phyloP scores from a whole-genome alignment of 2,888 invertebrate species.

The Anagyrus pseudococci region DNA sequence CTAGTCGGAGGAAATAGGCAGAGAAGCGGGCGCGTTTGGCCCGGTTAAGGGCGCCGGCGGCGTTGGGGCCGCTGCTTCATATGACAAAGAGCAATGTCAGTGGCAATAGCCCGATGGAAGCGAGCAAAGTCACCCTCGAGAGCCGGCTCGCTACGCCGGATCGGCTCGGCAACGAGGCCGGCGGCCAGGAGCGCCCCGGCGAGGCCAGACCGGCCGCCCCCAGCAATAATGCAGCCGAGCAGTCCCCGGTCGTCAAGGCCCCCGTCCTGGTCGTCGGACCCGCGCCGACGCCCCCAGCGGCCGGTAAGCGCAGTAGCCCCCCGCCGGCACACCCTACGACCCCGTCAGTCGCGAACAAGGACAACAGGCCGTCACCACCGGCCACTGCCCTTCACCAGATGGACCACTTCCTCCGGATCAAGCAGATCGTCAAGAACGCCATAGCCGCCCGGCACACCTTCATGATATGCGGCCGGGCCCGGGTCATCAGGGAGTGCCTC shows the following conservation, averaged over 20 bases:
- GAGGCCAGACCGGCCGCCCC: no score
- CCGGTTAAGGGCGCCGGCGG: no score
- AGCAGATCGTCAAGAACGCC: slow-evolving; percentile 54
- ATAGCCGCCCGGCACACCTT: slow-evolving; percentile 53
- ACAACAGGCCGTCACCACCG: neutral
- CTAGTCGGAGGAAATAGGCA: no score
- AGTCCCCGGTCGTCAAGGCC: neutral
- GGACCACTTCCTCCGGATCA: slow-evolving; percentile 52
- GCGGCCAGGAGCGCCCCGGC: neutral
- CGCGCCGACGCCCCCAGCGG: neutral
- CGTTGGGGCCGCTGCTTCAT: no score
- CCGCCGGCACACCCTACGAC: neutral
- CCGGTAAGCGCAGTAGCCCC: neutral
- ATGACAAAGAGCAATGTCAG: slow-evolving; percentile 17
- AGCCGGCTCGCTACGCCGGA: neutral
- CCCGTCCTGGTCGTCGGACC: neutral
- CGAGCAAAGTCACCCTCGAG: no score
- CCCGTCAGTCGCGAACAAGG: neutral
- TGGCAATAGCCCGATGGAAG: no score
- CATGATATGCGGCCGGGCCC: slow-evolving; percentile 57
- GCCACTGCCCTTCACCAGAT: slow-evolving; percentile 41
- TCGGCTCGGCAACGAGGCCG: neutral
- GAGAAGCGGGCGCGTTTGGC: no score
- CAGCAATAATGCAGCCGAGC: neutral
- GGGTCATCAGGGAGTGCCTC: slow-evolving; percentile 55